Evolutionary conservation across 1,140 invertebrate genomes (phyloP), one percentile per base, ranked within the genome.

Genomic region (Eriosoma lanigerum): DNA sequence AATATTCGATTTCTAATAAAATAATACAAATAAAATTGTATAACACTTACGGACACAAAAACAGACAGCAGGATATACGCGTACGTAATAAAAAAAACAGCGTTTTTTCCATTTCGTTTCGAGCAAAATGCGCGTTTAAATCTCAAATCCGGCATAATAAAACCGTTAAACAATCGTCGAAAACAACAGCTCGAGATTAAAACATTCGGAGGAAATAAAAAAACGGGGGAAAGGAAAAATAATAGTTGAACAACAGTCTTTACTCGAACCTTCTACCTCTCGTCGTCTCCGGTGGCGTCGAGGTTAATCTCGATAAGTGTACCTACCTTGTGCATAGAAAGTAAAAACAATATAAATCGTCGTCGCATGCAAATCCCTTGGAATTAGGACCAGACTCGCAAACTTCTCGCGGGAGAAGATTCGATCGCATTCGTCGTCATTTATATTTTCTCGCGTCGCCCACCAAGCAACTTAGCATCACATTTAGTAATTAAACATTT

Each of bases 401-500:
- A 38, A 38, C 32, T 32, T 15, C 44, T 19, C 54, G 32, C 38
- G 21, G 26, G 68, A 1, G 26, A 50, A 48, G 68, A 73, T 73
- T 54, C 48, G 54, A 75, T 75, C 52, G 72, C n/a, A 13, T 76
- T 60, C 19, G 46, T 60, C 19, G 56, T 60, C 73, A 44, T 75
- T 75, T 75, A 58, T n/a, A n/a, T n/a, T n/a, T 75, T 75, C 56
- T 56, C 72, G 12, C 72, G 52, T 75, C 56, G 32, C 64, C 50
- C 72, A 19, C n/a, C n/a, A n/a, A n/a, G n/a, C n/a, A n/a, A n/a
- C n/a, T n/a, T n/a, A n/a, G n/a, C n/a, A n/a, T n/a, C n/a, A n/a
- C n/a, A n/a, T n/a, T n/a, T n/a, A 75, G 72, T 75, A 75, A 75
- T 52, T 75, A 75, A 75, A 75, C 72, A 52, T 75, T 58, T n/a